Conservation (phyloP, 2,797 vertebrate species). For the Sebastes itinus region DNA sequence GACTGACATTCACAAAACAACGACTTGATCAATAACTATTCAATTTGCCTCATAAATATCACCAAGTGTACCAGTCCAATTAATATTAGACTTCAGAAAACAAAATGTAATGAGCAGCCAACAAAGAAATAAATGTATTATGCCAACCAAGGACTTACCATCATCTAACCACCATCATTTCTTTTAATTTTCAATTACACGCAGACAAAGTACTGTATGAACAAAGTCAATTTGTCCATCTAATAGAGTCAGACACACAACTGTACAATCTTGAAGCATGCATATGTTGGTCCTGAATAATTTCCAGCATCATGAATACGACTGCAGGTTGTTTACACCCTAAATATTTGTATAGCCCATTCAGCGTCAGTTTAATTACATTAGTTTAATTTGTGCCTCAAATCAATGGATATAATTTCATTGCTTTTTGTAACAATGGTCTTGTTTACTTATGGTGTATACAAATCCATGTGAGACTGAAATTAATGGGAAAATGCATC, state of each 20-base stretch:
- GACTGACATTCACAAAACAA: not conserved
- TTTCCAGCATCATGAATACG: constrained; percentile 31
- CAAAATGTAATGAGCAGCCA: not conserved
- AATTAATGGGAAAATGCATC: constrained; percentile 35
- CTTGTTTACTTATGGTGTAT: constrained; percentile 31
- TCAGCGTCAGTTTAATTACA: constrained; percentile 54
- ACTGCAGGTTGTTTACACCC: constrained; percentile 15
- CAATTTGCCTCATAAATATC: not conserved
- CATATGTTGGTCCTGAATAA: constrained; percentile 27
- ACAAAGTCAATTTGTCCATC: constrained; percentile 14
- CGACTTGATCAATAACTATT: not conserved
- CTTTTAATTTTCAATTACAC: constrained; percentile 29
- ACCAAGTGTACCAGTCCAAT: constrained; percentile 2
- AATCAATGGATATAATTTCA: constrained; percentile 48
- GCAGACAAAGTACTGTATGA: not conserved
- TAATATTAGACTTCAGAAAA: not conserved
- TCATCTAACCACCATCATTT: constrained; percentile 2
- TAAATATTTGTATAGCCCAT: constrained; percentile 1
- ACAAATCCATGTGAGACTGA: constrained; percentile 24
- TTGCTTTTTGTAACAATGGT: constrained; percentile 33
- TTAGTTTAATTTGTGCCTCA: constrained; percentile 44
- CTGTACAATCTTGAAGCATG: constrained; percentile 27
- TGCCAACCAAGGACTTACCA: not conserved
- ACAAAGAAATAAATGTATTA: constrained; percentile 12
- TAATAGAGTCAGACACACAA: constrained; percentile 10